A percentile compares a stretch with the other conserved stretches of the same genome.
Evolutionary conservation across 2,797 vertebrate species (phyloP).

Genomic region (Rhincodon typus): DNA sequence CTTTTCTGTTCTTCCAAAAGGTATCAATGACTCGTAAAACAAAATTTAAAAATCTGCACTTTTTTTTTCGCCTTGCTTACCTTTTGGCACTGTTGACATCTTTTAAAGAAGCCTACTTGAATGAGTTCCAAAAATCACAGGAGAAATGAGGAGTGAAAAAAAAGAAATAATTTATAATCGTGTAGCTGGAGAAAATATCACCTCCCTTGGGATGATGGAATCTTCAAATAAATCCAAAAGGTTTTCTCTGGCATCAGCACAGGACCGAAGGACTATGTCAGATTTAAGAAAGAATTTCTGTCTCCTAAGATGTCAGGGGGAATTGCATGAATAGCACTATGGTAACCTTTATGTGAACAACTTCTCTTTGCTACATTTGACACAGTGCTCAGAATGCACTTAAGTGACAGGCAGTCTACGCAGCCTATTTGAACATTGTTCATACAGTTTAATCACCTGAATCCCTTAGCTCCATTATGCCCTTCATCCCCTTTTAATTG

Average conservation of each 20-base stretch:
- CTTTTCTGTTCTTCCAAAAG: not conserved
- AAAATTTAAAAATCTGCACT: not conserved
- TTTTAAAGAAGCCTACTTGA: not conserved
- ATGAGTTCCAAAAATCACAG: constrained; percentile 23
- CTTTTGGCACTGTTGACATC: too few relatives aligned
- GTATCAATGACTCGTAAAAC: not conserved
- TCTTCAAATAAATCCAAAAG: constrained; percentile 26
- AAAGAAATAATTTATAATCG: constrained; percentile 21
- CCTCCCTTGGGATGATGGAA: not conserved
- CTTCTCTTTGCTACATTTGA: not conserved
- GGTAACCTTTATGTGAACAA: too few relatives aligned
- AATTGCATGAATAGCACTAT: not conserved
- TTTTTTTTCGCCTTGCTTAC: too few relatives aligned
- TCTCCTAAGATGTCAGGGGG: not conserved
- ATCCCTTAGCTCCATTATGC: not conserved
- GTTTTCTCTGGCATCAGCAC: not conserved
- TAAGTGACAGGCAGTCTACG: not conserved
- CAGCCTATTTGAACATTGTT: not conserved
- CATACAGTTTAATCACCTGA: not conserved
- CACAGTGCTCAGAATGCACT: not conserved
- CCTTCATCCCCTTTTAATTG: not conserved
- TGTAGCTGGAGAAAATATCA: constrained; percentile 14
- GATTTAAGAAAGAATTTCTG: not conserved
- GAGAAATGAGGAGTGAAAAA: not conserved
- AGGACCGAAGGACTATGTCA: not conserved